phyloP scores from a whole-genome alignment of 2,888 invertebrate species.

The Heliconius erato region DNA sequence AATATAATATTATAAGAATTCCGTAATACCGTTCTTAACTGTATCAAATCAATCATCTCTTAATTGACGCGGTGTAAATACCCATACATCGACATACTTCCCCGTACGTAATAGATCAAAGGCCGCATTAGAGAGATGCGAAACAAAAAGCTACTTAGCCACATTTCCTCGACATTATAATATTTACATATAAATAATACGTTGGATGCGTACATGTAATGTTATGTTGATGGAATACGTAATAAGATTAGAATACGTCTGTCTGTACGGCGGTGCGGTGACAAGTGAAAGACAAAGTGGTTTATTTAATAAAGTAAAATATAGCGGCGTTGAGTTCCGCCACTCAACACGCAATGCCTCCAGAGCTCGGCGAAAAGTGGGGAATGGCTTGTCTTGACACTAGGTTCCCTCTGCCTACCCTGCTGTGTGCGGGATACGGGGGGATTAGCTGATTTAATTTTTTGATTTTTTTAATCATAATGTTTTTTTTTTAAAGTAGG shows the following conservation, averaged over 20 bases:
- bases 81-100: conserved; percentile 43
- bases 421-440: too few species aligned
- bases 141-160: conserved; percentile 50
- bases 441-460: too few species aligned
- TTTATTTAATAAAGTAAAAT: background rate
- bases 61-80: conserved; percentile 62
- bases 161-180: conserved; percentile 29
- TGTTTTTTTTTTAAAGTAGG: too few species aligned
- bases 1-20: background rate
- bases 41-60: conserved; percentile 64
- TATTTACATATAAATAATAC: conserved; percentile 32
- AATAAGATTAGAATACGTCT: background rate
- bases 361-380: too few species aligned
- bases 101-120: conserved; percentile 43
- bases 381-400: too few species aligned
- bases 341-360: too few species aligned
- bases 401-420: too few species aligned
- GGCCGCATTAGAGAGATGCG: conserved; percentile 45
- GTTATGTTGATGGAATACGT: conserved; percentile 16
- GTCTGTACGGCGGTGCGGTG: too few species aligned
- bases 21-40: conserved; percentile 24
- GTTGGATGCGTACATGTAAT: conserved; percentile 12
- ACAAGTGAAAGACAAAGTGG: too few species aligned
- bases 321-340: too few species aligned
- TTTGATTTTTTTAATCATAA: too few species aligned